A percentile compares a stretch with the other conserved stretches of the same genome.
Evolutionary conservation across 1,140 invertebrate species (phyloP).

Genomic region (Hormaphis cornu): DNA sequence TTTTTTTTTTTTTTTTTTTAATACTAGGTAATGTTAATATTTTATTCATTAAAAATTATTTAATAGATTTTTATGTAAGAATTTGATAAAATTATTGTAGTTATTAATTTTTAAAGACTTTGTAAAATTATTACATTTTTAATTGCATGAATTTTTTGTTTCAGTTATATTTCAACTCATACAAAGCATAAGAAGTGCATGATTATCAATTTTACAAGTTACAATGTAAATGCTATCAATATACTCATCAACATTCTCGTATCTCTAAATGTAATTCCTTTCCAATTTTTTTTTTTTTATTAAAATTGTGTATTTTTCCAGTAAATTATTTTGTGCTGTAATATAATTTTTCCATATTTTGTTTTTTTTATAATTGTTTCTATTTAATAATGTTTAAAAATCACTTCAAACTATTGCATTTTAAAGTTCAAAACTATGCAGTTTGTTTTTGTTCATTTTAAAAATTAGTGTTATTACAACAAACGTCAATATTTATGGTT

Average conservation of each 20-base stretch:
- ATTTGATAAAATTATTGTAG: not conserved
- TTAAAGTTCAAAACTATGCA: not conserved
- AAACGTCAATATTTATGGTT: not conserved
- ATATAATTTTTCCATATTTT: not conserved
- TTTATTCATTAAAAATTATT: too few species aligned
- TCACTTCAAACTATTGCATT: not conserved
- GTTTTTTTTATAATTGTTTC: not conserved
- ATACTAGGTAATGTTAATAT: too few species aligned
- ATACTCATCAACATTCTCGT: conserved; percentile 24
- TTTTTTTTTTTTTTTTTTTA: too few species aligned
- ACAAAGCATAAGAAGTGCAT: conserved; percentile 23
- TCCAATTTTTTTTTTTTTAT: not conserved
- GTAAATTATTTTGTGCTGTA: not conserved
- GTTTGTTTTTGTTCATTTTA: not conserved
- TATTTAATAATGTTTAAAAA: not conserved
- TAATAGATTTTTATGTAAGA: not conserved
- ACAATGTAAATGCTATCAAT: not conserved
- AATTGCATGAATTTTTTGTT: too few species aligned
- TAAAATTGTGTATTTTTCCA: not conserved
- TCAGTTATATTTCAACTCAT: conserved; percentile 19
- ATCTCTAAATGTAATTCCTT: conserved; percentile 2
- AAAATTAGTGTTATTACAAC: not conserved
- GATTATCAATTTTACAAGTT: not conserved
- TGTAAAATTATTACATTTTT: too few species aligned
- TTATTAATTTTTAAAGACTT: not conserved